Percentiles rank a stretch among this genome's conserved stretches.
Evolutionary conservation across 2,888 invertebrate genomes (phyloP).

Genomic region (Drosophila vallismaia): DNA sequence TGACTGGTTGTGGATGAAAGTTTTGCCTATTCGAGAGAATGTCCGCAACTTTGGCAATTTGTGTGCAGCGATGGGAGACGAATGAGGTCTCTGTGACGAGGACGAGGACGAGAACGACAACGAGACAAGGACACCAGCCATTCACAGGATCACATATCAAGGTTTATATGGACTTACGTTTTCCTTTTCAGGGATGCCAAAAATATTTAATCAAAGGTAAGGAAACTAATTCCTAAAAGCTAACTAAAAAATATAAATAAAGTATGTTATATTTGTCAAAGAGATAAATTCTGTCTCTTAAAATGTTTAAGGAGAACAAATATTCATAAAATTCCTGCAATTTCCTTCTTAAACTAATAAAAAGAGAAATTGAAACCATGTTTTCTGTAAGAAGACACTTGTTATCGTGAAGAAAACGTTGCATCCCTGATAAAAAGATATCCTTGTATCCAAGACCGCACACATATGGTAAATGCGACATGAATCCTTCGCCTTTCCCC

Average conservation of each 20-base stretch:
- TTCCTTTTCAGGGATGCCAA: constrained; percentile 6
- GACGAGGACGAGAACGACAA: constrained; percentile 7
- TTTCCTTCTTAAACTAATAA: too few species aligned
- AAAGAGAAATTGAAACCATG: too few species aligned
- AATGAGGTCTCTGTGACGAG: constrained; percentile 29
- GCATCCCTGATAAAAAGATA: constrained; percentile 27
- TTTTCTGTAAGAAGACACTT: too few species aligned
- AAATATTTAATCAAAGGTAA: neutral
- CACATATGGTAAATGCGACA: constrained; percentile 40
- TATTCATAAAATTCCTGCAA: too few species aligned
- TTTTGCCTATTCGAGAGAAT: constrained; percentile 35
- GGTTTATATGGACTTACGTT: neutral
- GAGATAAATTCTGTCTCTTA: too few species aligned
- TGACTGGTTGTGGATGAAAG: constrained; percentile 2
- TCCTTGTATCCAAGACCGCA: constrained; percentile 23
- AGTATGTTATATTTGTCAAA: too few species aligned
- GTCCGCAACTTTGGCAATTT: constrained; percentile 62
- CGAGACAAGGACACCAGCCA: constrained; percentile 44
- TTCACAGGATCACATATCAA: constrained; percentile 16
- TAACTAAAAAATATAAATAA: too few species aligned
- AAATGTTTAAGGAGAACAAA: too few species aligned
- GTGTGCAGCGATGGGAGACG: constrained; percentile 52
- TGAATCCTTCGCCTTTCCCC: constrained; percentile 30
- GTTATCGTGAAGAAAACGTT: neutral
- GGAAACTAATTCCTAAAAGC: too few species aligned